Conservation (phyloP, 1,140 invertebrate species). For the Araneus ventricosus region DNA sequence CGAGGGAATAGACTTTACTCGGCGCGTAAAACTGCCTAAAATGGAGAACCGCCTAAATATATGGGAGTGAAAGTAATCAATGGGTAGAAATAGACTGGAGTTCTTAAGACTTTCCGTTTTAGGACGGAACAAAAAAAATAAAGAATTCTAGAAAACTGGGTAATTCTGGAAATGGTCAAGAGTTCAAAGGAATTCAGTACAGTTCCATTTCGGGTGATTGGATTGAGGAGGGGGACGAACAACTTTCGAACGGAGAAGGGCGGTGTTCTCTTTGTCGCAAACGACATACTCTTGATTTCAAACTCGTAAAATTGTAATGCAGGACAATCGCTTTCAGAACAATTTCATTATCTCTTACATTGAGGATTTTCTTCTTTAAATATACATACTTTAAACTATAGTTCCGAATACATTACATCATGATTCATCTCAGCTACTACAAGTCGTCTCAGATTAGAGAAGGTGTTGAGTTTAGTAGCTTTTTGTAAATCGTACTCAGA, state of each 20-base stretch:
- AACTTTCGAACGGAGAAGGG: not conserved
- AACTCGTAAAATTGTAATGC: constrained; percentile 7
- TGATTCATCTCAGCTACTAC: too few relatives aligned
- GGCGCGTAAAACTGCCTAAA: constrained; percentile 57
- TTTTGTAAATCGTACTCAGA: too few relatives aligned
- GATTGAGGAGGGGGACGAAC: not conserved
- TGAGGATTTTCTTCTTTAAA: not conserved
- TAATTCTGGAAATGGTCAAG: constrained; percentile 58
- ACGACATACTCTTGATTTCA: constrained; percentile 1
- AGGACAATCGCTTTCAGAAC: constrained; percentile 10
- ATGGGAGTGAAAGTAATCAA: constrained; percentile 58
- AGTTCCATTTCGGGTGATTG: constrained; percentile 62
- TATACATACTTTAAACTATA: not conserved
- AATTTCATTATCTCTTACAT: constrained; percentile 7
- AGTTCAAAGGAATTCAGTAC: constrained; percentile 59
- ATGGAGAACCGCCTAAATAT: constrained; percentile 44
- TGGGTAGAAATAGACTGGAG: constrained; percentile 33
- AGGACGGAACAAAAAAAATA: constrained; percentile 22
- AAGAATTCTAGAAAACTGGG: not conserved
- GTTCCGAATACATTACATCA: too few relatives aligned
- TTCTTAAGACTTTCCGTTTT: constrained; percentile 49
- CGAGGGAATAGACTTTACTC: not conserved
- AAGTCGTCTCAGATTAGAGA: too few relatives aligned
- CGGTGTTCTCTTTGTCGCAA: constrained; percentile 26
- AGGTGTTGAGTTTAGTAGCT: too few relatives aligned